phyloP scores from a whole-genome alignment of 2,113 vertebrate genomes.

The Cavia aperea region DNA sequence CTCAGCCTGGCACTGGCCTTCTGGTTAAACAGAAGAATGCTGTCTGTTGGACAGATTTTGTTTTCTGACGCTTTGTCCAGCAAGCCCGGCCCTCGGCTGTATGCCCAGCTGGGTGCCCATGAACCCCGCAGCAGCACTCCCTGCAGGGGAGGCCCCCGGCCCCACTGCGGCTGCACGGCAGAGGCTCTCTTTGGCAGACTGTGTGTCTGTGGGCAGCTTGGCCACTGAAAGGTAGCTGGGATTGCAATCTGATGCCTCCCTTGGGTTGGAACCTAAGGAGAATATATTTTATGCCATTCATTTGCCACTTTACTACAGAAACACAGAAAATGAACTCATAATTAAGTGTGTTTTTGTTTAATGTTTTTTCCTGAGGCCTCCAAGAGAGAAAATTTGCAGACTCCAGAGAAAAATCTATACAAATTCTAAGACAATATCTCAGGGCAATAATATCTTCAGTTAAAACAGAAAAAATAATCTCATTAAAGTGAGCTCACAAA shows the following conservation, averaged over 20 bases:
- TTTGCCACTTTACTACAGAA: background rate
- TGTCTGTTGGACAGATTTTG: conserved; percentile 52
- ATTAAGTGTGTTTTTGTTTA: conserved; percentile 39
- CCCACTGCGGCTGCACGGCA: background rate
- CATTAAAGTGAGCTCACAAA: background rate
- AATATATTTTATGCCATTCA: background rate
- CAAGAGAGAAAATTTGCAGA: conserved; percentile 17
- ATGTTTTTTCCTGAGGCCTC: conserved; percentile 13
- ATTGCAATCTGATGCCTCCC: background rate
- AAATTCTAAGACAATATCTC: conserved; percentile 27
- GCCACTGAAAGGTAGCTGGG: fast-evolving
- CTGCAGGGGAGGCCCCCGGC: fast-evolving
- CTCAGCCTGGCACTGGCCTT: conserved; percentile 30
- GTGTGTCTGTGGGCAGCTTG: background rate
- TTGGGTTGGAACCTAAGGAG: background rate
- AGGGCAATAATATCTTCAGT: conserved; percentile 23
- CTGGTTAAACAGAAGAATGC: conserved; percentile 47
- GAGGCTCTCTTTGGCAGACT: background rate
- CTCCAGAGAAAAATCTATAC: conserved; percentile 43
- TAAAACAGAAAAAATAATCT: background rate
- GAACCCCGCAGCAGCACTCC: background rate
- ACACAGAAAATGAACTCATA: conserved; percentile 44
- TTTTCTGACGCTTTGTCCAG: background rate
- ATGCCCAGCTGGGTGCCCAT: conserved; percentile 32
- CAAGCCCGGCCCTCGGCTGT: background rate